Evolutionary conservation across 2,797 vertebrate species (phyloP), one percentile per base, ranked within the genome.

Genomic region (Dromococcyx pavoninus): DNA sequence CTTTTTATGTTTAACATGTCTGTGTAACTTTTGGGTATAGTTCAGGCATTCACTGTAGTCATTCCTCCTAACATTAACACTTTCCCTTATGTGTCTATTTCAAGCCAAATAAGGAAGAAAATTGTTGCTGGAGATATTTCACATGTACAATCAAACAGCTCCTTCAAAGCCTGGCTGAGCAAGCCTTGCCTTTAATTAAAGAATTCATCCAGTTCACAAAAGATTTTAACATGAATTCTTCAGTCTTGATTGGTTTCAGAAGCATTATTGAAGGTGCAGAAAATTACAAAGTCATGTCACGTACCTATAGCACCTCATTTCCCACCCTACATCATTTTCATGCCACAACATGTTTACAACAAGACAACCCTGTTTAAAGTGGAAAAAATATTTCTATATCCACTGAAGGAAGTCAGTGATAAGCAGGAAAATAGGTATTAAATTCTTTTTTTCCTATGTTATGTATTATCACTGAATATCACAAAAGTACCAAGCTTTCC

Each of bases 331-430:
- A 92, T 92, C 53, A 80, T 90, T 91, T 93, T 86, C 67, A 75
- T 85, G 54, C n/a, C 69, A 81, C 60, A 90, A 79, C 66, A 86
- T 88, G 54, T 96, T 94, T 95, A 88, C 76, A 91, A 62, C 8
- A 73, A 86, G 71, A 88, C 32, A 87, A 74, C 54, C 35, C 41
- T 86, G 44, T 76, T 85, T 86, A 57, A 79, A 77, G 30, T 44
- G 17, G 60, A 39, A 81, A 93, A 91, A 89, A 32, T 7, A 77
- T 65, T 91, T 95, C 70, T 92, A n/a, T 67, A 92, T 66, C 85
- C 48, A 79, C 66, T 77, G 33, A 60, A 93, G n/a, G 70, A 94
- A 84, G 54, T 25, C 75, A 67, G 41, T 51, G 86, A 92, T 91
- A 96, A 79, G 30, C 60, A 89, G 78, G 62, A 78, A 69, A 89